Evolutionary conservation across 2,888 invertebrate genomes (phyloP), one percentile per base, ranked within the genome.

Genomic region (Monoplex corrugatus): DNA sequence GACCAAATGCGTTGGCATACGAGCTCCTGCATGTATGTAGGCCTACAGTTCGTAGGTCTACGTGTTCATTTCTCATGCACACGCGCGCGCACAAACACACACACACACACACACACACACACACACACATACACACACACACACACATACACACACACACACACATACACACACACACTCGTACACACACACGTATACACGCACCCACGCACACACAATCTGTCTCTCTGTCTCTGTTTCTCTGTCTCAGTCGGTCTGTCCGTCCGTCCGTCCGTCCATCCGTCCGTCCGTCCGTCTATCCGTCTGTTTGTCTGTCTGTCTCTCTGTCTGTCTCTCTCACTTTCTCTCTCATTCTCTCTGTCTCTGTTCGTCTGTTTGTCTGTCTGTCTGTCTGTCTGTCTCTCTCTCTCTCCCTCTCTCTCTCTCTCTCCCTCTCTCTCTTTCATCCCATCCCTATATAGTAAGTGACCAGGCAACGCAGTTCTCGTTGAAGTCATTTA

Each of bases 401-500:
- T 40, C 38, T 19, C 68, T 19, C 43, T 57, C 83, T 57, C 0
- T 23, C 83, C 40, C 44, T 35, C 88, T 82, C 63, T 83, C 82
- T 88, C 83, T 88, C 38, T 80, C 63, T 75, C 8, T 87, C 45
- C 45, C 44, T 88, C 63, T 35, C 38, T 75, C 75, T 50, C 19
- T 19, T 50, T 50, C 50, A 8, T 19, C 50, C 50, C 50, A 50
- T 50, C 50, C 19, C 50, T 13, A 19, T 50, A 19, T 50, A 8
- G 50, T 50, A n/a, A n/a, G n/a, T n/a, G n/a, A n/a, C n/a, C n/a
- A n/a, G n/a, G n/a, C n/a, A n/a, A n/a, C n/a, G n/a, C n/a, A n/a
- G n/a, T n/a, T n/a, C n/a, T n/a, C n/a, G n/a, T n/a, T n/a, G n/a
- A n/a, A n/a, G n/a, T n/a, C n/a, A n/a, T n/a, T n/a, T n/a, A n/a